phyloP scores from a whole-genome alignment of 2,888 invertebrate species.

The Epistrophe grossulariae region DNA sequence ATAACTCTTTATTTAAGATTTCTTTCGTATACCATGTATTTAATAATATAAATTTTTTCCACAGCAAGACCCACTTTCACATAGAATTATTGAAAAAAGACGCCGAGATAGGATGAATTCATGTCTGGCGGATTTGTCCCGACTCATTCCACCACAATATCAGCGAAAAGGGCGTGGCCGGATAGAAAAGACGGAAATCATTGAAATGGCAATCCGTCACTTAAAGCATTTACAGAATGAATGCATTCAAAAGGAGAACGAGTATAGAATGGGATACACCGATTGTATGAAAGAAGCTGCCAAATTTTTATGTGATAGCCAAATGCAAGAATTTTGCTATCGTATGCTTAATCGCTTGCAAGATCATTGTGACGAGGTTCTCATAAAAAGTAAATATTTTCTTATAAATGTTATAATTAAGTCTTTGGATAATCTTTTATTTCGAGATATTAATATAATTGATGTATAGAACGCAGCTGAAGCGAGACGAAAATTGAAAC shows the following conservation, averaged over 20 bases:
- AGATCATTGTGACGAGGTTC: constrained; percentile 89
- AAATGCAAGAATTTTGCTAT: constrained; percentile 92
- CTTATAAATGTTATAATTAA: not conserved
- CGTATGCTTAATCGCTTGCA: constrained; percentile 93
- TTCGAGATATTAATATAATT: no score
- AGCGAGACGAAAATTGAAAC: no score
- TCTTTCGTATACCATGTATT: not conserved
- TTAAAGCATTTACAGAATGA: constrained; percentile 94
- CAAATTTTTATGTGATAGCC: constrained; percentile 93
- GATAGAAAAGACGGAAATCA: constrained; percentile 98
- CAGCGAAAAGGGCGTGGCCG: constrained; percentile 97
- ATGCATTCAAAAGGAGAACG: constrained; percentile 83
- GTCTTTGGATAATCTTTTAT: no score
- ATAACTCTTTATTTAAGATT: not conserved
- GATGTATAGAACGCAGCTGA: no score
- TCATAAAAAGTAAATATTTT: constrained; percentile 85
- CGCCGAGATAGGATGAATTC: constrained; percentile 98
- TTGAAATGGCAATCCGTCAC: constrained; percentile 98
- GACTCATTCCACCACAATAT: constrained; percentile 96
- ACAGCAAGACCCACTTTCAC: constrained; percentile 98
- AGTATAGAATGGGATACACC: constrained; percentile 93
- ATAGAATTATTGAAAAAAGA: constrained; percentile 97
- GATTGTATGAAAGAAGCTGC: constrained; percentile 96
- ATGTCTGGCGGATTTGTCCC: constrained; percentile 96
- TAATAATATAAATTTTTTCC: constrained; percentile 26